These are phyloP conservation scores for Bactericera cockerelli DNA, from an alignment of 1,140 invertebrate genomes.

Conservation along the genomic window DNA sequence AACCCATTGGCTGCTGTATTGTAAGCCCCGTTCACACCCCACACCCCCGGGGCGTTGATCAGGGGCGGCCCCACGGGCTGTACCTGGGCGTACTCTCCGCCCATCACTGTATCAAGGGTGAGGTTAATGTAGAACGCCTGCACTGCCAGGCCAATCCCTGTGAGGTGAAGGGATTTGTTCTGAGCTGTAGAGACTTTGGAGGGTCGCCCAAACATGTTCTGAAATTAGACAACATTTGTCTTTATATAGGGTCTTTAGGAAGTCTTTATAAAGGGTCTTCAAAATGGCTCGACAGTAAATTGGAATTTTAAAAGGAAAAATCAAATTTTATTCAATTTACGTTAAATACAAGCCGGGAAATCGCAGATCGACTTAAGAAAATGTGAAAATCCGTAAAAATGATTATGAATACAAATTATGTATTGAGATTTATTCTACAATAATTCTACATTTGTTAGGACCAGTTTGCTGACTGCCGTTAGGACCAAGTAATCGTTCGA, in stretches of 20 bases:
- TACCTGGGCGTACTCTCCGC: conserved; percentile 18
- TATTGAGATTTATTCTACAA: too few species aligned
- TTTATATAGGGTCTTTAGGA: neutral
- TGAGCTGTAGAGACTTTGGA: conserved; percentile 9
- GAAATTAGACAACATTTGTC: neutral
- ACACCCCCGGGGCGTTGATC: conserved; percentile 17
- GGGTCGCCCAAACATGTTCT: neutral
- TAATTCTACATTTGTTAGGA: too few species aligned
- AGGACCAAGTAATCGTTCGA: too few species aligned
- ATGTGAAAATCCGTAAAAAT: neutral
- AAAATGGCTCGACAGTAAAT: neutral
- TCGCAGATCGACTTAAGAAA: neutral
- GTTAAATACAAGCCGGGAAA: neutral
- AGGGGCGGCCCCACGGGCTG: conserved; percentile 17
- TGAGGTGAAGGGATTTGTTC: conserved; percentile 20
- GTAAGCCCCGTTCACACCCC: conserved; percentile 15
- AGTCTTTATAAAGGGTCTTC: neutral
- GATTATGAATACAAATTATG: too few species aligned
- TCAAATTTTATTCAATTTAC: neutral
- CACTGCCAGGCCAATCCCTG: conserved; percentile 19
- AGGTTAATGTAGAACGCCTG: conserved; percentile 21
- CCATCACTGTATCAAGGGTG: conserved; percentile 17
- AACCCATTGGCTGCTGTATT: conserved; percentile 12
- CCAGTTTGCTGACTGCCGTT: too few species aligned
- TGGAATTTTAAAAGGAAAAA: neutral